Evolutionary conservation across 2,113 vertebrate species (phyloP).

Genomic region (Oreochromis tanganicae): DNA sequence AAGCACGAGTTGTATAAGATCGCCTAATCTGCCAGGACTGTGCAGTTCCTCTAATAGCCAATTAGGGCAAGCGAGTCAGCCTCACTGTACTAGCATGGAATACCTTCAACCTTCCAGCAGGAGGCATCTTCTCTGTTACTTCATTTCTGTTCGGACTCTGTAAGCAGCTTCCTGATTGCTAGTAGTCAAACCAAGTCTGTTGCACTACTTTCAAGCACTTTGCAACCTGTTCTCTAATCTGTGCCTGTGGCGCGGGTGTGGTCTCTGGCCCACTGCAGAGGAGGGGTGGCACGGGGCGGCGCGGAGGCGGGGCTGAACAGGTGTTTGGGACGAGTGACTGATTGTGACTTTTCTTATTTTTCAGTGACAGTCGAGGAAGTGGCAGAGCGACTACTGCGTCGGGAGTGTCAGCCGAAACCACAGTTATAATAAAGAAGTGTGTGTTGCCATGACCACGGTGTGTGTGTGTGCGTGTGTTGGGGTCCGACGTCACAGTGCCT

Average conservation of each 20-base stretch:
- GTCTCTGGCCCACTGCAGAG: too few relatives aligned
- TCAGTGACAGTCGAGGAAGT: too few relatives aligned
- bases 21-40: accelerated
- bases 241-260: neutral
- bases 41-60: neutral
- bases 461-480: too few relatives aligned
- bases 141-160: neutral
- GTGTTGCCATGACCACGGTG: too few relatives aligned
- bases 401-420: too few relatives aligned
- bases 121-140: neutral
- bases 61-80: neutral
- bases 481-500: neutral
- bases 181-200: neutral
- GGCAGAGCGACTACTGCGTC: too few relatives aligned
- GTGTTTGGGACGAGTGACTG: too few relatives aligned
- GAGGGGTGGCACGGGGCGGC: too few relatives aligned
- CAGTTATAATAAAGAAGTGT: too few relatives aligned
- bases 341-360: too few relatives aligned
- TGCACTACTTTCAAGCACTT: neutral
- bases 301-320: too few relatives aligned
- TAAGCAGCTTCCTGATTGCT: neutral
- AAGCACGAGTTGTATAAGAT: neutral
- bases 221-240: neutral
- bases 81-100: neutral
- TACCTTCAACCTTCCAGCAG: neutral